These are phyloP conservation scores for Volucella bombylans DNA, from an alignment of 2,888 invertebrate species.

Conservation along the genomic window DNA sequence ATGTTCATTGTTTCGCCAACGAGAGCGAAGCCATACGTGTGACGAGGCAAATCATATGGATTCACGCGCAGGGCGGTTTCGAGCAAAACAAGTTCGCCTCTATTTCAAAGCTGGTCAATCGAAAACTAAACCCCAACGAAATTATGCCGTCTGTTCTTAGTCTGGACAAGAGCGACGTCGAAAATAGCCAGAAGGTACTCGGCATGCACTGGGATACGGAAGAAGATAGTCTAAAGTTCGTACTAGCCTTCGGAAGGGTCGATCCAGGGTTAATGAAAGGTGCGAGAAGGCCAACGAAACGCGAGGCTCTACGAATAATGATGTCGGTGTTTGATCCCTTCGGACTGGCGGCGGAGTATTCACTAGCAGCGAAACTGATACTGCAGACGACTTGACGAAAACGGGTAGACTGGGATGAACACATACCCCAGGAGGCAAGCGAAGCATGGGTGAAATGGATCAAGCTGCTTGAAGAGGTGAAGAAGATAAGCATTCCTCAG, in stretches of 20 bases:
- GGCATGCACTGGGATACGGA: slow-evolving; percentile 73
- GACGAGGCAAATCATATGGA: slow-evolving; percentile 20
- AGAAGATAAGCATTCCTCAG: too few species aligned
- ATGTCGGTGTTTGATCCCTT: too few species aligned
- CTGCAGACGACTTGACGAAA: too few species aligned
- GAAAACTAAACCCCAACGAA: too few species aligned
- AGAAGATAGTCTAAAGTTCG: slow-evolving; percentile 68
- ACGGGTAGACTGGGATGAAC: too few species aligned
- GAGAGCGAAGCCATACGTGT: slow-evolving; percentile 35
- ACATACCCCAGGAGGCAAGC: slow-evolving; percentile 62
- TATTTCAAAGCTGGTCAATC: slow-evolving; percentile 23
- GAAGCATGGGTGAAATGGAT: slow-evolving; percentile 44
- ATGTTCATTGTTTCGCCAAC: slow-evolving; percentile 35
- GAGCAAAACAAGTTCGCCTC: slow-evolving; percentile 37
- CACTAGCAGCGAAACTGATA: too few species aligned
- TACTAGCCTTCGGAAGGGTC: slow-evolving; percentile 40
- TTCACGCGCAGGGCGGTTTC: slow-evolving; percentile 27
- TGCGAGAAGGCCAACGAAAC: slow-evolving; percentile 68
- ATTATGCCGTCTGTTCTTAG: too few species aligned
- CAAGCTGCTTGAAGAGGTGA: neutral
- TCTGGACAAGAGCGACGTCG: neutral
- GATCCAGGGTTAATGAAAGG: slow-evolving; percentile 31
- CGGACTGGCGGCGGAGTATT: too few species aligned
- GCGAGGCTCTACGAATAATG: slow-evolving; percentile 68
- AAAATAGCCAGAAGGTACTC: slow-evolving; percentile 61